Conservation (phyloP, 92 coral and sea anemone genomes). For the Hydrozoanthus gracilis region DNA sequence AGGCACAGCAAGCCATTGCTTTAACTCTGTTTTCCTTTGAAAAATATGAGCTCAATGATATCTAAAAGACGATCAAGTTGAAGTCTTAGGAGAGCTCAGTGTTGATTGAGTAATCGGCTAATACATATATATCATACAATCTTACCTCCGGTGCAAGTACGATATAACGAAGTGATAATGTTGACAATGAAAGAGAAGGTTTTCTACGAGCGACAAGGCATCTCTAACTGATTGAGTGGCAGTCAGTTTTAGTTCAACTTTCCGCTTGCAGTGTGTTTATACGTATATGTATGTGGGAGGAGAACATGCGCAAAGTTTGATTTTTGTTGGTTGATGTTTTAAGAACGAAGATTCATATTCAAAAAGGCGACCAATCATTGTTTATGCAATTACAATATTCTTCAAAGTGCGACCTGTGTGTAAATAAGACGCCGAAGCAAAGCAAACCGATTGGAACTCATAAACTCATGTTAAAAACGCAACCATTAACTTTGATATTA, state of each 20-base stretch:
- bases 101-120: background rate
- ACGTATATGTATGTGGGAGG: background rate
- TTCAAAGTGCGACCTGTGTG: background rate
- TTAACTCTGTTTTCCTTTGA: background rate
- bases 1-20: background rate
- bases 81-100: background rate
- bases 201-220: background rate
- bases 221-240: background rate
- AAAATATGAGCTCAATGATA: background rate
- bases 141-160: background rate
- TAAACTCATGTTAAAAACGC: background rate
- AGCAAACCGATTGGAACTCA: background rate
- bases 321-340: background rate
- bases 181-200: background rate
- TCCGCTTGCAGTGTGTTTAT: too few species aligned
- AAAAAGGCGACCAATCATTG: background rate
- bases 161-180: background rate
- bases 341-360: background rate
- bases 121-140: background rate
- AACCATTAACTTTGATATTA: background rate
- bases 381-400: background rate
- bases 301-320: background rate
- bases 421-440: background rate
- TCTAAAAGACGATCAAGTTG: background rate
- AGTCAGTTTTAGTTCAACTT: background rate